Evolutionary conservation across 2,888 invertebrate species (phyloP).

Genomic region (Megamerina dolium): DNA sequence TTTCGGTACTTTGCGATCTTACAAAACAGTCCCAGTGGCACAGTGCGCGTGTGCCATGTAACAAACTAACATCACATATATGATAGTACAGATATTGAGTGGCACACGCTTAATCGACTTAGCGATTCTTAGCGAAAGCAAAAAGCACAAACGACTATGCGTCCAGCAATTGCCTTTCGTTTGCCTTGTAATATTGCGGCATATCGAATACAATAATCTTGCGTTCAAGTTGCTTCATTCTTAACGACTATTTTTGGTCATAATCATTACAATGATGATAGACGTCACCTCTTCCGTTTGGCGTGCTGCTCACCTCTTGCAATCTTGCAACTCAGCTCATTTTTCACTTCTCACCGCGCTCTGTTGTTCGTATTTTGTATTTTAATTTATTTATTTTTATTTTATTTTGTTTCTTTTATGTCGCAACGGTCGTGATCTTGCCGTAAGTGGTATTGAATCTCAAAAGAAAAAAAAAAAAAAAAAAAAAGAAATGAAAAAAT

Average conservation of each 20-base stretch:
- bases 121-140: constrained; percentile 4
- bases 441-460: constrained; percentile 46
- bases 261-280: constrained; percentile 42
- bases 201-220: too few species aligned
- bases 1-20: too few species aligned
- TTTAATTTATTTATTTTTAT: constrained; percentile 4
- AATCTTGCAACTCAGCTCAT: constrained; percentile 16
- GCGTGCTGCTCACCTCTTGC: constrained; percentile 12
- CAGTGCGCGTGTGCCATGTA: constrained; percentile 46
- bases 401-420: constrained; percentile 16
- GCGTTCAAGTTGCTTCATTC: too few species aligned
- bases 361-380: background rate
- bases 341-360: background rate
- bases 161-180: background rate
- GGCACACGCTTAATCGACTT: constrained; percentile 3
- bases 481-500: constrained; percentile 10
- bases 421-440: constrained; percentile 45
- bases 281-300: constrained; percentile 21
- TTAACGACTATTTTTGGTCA: constrained; percentile 40
- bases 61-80: constrained; percentile 38
- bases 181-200: too few species aligned
- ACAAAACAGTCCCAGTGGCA: constrained; percentile 42
- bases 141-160: constrained; percentile 8
- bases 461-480: constrained; percentile 33
- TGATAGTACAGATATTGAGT: constrained; percentile 9